Evolutionary conservation across 2,113 vertebrate species (phyloP).

Genomic region (Jacana jacana): DNA sequence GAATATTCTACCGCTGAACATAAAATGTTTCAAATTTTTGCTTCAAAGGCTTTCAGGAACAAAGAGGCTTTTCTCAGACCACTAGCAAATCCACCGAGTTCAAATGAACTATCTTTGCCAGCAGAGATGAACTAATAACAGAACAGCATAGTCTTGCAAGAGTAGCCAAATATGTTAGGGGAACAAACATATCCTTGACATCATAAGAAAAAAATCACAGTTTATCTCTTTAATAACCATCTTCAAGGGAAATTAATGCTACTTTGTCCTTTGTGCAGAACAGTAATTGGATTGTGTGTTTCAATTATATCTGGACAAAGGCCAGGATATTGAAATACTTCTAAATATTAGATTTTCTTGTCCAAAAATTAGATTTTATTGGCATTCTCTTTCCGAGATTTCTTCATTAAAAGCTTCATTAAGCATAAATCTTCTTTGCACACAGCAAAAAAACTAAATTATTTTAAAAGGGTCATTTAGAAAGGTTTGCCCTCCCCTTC

Average conservation of each 20-base stretch:
- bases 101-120: slow-evolving; percentile 70
- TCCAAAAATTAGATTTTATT: slow-evolving; percentile 84
- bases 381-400: slow-evolving; percentile 79
- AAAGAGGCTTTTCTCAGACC: slow-evolving; percentile 75
- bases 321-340: slow-evolving; percentile 83
- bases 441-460: slow-evolving; percentile 71
- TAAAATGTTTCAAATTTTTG: slow-evolving; percentile 62
- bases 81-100: slow-evolving; percentile 64
- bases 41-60: slow-evolving; percentile 77
- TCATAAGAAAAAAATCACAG: slow-evolving; percentile 76
- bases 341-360: slow-evolving; percentile 82
- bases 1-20: slow-evolving; percentile 56
- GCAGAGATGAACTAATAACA: slow-evolving; percentile 76
- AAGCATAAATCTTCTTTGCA: slow-evolving; percentile 78
- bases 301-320: slow-evolving; percentile 84
- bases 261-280: slow-evolving; percentile 80
- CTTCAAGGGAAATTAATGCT: slow-evolving; percentile 81
- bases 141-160: slow-evolving; percentile 66
- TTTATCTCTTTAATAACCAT: slow-evolving; percentile 82
- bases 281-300: slow-evolving; percentile 83
- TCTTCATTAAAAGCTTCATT: slow-evolving; percentile 84
- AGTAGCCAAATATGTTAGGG: slow-evolving; percentile 70
- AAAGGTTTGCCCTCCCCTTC: slow-evolving; percentile 44
- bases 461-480: slow-evolving; percentile 75
- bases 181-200: slow-evolving; percentile 80